These are phyloP conservation scores for Melolontha melolontha DNA, from an alignment of 2,888 invertebrate genomes.

Conservation along the genomic window DNA sequence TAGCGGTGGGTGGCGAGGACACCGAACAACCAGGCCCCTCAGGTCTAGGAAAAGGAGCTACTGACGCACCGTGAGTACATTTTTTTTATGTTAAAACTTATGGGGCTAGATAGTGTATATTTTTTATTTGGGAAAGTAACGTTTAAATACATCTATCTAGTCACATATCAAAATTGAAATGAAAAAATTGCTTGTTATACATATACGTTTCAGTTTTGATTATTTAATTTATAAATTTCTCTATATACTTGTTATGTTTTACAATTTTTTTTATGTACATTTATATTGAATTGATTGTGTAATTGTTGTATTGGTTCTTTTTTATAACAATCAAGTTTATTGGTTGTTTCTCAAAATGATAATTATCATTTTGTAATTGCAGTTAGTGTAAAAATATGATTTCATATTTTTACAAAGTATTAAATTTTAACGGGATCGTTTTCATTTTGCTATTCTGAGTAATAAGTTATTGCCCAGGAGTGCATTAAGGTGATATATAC, in stretches of 20 bases:
- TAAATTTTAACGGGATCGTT: too few species aligned
- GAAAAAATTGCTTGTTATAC: background rate
- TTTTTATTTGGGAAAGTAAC: background rate
- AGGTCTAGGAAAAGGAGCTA: conserved; percentile 59
- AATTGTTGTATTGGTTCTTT: background rate
- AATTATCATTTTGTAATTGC: conserved; percentile 1
- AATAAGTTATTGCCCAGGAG: too few species aligned
- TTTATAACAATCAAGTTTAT: background rate
- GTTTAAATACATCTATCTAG: conserved; percentile 11
- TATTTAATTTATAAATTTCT: too few species aligned
- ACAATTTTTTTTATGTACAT: too few species aligned
- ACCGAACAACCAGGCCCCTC: conserved; percentile 64
- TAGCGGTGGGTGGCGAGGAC: conserved; percentile 59
- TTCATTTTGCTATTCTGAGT: too few species aligned
- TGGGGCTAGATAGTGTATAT: conserved; percentile 31
- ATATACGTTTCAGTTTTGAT: conserved; percentile 1
- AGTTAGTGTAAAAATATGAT: conserved; percentile 11
- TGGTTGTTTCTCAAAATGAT: conserved; percentile 10
- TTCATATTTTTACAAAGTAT: conserved; percentile 18
- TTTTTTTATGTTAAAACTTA: conserved; percentile 49
- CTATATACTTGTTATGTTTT: too few species aligned
- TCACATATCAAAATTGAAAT: conserved; percentile 30
- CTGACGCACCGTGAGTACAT: conserved; percentile 65
- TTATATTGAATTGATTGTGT: too few species aligned
- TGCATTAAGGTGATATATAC: too few species aligned